These are phyloP conservation scores for Karalla daura DNA, from an alignment of 2,797 vertebrate species.

Conservation along the genomic window DNA sequence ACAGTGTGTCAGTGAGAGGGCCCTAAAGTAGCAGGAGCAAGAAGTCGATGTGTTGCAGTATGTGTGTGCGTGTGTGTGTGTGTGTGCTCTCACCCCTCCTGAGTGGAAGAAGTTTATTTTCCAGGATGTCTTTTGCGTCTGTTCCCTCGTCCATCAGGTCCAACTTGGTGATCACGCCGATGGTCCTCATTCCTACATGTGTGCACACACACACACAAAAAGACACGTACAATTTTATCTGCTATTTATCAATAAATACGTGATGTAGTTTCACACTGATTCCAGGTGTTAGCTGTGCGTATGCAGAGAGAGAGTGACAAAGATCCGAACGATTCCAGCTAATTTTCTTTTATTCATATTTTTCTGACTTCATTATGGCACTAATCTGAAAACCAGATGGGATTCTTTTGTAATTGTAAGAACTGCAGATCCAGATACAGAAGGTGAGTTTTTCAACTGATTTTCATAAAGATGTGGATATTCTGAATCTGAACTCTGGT, in stretches of 20 bases:
- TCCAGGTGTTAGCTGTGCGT: too few species aligned
- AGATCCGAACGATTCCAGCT: too few species aligned
- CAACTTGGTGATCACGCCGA: slow-evolving; percentile 96
- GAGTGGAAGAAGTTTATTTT: slow-evolving; percentile 80
- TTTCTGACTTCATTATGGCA: too few species aligned
- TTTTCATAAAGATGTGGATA: too few species aligned
- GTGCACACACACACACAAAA: not conserved
- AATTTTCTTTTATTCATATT: too few species aligned
- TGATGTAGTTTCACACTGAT: too few species aligned
- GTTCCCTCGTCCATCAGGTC: slow-evolving; percentile 95
- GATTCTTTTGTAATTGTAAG: too few species aligned
- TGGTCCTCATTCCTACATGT: slow-evolving; percentile 84
- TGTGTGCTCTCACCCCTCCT: slow-evolving; percentile 69
- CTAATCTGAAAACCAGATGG: too few species aligned
- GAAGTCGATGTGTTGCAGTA: not conserved
- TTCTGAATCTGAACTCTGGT: too few species aligned
- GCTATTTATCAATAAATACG: not conserved
- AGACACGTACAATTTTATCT: not conserved
- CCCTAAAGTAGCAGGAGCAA: not conserved
- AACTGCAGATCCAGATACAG: too few species aligned
- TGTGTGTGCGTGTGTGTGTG: slow-evolving; percentile 8
- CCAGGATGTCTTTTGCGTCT: slow-evolving; percentile 80
- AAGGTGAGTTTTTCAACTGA: too few species aligned
- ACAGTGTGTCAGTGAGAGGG: slow-evolving; percentile 46
- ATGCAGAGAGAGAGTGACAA: too few species aligned